These are phyloP conservation scores for Oncorhynchus masou DNA, from an alignment of 2,113 vertebrate species.

Conservation along the genomic window DNA sequence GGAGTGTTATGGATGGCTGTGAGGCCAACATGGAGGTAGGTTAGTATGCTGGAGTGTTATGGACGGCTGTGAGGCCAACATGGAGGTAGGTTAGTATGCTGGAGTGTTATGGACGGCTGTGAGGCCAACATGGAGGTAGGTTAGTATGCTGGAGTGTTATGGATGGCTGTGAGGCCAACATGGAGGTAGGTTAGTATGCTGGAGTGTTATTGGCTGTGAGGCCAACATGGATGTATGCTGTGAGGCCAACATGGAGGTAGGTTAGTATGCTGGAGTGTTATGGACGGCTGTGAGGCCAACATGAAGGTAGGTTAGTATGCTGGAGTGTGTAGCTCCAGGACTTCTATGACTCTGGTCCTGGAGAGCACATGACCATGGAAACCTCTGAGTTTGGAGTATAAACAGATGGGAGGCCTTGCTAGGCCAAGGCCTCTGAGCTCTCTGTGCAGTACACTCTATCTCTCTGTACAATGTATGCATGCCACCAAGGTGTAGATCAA, in stretches of 20 bases:
- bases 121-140: constrained; percentile 9
- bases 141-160: too few species aligned
- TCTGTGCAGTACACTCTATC: constrained; percentile 1
- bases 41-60: too few species aligned
- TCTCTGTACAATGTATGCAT: constrained; percentile 12
- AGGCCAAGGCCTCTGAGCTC: constrained; percentile 33
- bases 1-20: too few species aligned
- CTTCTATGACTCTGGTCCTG: constrained; percentile 10
- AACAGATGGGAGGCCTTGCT: constrained; percentile 37
- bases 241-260: constrained; percentile 8
- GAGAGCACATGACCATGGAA: constrained; percentile 34
- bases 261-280: too few species aligned
- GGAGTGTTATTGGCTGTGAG: too few species aligned
- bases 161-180: too few species aligned
- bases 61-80: not conserved
- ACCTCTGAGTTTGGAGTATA: constrained; percentile 45
- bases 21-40: constrained; percentile 8
- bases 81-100: constrained; percentile 9
- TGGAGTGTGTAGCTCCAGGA: not conserved
- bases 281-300: too few species aligned
- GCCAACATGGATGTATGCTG: constrained; percentile 13
- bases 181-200: too few species aligned
- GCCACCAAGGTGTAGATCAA: too few species aligned
- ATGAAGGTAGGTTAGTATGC: too few species aligned
- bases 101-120: too few species aligned